Evolutionary conservation across 2,797 vertebrate species (phyloP).

Genomic region (Neosilurus hyrtlii): DNA sequence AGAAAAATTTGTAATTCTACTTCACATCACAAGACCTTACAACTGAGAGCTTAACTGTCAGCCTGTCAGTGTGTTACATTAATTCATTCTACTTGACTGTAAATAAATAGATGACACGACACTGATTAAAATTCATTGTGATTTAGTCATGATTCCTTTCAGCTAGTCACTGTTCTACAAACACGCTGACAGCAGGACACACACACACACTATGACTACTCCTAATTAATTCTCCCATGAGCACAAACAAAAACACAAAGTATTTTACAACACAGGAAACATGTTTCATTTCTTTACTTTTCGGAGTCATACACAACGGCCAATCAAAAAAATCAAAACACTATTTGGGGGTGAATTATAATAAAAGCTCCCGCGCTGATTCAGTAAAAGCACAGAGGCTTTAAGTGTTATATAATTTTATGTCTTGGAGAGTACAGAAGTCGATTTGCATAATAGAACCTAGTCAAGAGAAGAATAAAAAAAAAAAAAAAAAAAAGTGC

Average conservation of each 20-base stretch:
- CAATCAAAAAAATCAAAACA: background rate
- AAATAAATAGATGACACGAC: constrained; percentile 13
- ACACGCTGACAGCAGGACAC: background rate
- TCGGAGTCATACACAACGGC: background rate
- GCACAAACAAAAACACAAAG: background rate
- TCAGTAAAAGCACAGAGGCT: background rate
- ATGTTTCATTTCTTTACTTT: background rate
- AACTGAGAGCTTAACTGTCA: background rate
- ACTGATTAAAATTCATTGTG: constrained; percentile 19
- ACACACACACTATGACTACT: background rate
- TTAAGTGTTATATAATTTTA: background rate
- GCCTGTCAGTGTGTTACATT: background rate
- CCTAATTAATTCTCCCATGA: background rate
- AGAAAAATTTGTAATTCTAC: background rate
- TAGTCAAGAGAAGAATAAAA: background rate
- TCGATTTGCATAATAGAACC: background rate
- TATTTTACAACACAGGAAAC: background rate
- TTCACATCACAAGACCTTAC: too few species aligned
- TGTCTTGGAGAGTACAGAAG: background rate
- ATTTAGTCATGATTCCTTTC: background rate
- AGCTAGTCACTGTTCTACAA: constrained; percentile 18
- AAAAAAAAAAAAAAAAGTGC: background rate
- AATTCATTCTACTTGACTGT: background rate
- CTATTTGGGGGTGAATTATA: background rate
- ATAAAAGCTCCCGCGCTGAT: background rate